Evolutionary conservation across 2,797 vertebrate species (phyloP), one percentile per base, ranked within the genome.

Genomic region (Enteromius trimaculatus): DNA sequence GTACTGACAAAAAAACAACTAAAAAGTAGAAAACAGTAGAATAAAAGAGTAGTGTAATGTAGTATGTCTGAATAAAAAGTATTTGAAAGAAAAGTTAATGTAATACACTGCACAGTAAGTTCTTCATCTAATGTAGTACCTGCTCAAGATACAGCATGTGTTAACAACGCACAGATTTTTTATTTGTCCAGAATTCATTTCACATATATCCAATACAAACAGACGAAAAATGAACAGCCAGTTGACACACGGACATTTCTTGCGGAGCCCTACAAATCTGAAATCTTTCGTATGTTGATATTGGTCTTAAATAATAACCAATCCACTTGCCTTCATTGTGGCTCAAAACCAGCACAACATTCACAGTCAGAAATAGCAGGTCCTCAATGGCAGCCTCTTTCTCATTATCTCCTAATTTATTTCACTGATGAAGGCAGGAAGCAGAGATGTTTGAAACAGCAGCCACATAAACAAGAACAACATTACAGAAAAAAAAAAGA

Each of bases 361-460:
- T 70, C 65, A 77, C 16, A 26, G 39, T 71, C 82, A 83, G 65
- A 83, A 78, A 78, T 78, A 83, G 82, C 51, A 71, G 53, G 53
- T 47, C 82, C 75, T 78, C 42, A 10, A 23, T 71, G 82, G 42
- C 37, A 49, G 75, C 82, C 75, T 62, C 51, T 78, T 78, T 83
- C 75, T 83, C 82, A 62, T 83, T 83, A 83, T 77, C 82, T 71
- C 11, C 26, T 78, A 62, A 83, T 83, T 83, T 83, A 70, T 78
- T 83, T 62, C 53, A 47, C 75, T 71, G 82, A 83, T 83, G 82
- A 83, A 78, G 42, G 65, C 75, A 71, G 75, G 82, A 83, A 78
- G 66, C 82, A 62, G 66, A 64, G 75, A 78, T 64, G 74, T 83
- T 77, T 51, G 65, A 83, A 78, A 78, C 66, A 83, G 66, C 75